Conservation (phyloP, 2,888 invertebrate species). For the Cephus pygmeus region DNA sequence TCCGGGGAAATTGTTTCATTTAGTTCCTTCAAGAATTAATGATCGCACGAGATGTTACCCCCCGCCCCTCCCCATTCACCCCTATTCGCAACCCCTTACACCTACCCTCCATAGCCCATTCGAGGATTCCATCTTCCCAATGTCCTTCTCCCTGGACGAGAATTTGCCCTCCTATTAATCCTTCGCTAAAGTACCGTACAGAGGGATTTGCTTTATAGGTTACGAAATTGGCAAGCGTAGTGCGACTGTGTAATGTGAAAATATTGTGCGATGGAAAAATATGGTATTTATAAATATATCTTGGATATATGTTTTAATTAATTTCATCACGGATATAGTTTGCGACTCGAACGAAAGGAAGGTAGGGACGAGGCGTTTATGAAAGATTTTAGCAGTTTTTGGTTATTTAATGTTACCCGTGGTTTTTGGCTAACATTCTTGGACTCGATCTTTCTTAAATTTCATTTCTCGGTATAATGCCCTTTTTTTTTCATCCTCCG, state of each 20-base stretch:
- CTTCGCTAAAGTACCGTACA: not conserved
- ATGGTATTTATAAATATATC: not conserved
- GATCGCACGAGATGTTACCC: slow-evolving; percentile 6
- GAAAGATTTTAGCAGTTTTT: too few species aligned
- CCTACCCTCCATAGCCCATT: not conserved
- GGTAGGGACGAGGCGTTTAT: not conserved
- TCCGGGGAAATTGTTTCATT: slow-evolving; percentile 46
- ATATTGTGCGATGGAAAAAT: not conserved
- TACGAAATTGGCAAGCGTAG: not conserved
- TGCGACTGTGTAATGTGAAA: not conserved
- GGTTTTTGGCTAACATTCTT: not conserved
- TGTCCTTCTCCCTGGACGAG: not conserved
- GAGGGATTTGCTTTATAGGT: not conserved
- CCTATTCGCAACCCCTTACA: not conserved
- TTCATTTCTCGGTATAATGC: not conserved
- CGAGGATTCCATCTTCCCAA: not conserved
- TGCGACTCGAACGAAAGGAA: not conserved
- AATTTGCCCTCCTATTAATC: not conserved
- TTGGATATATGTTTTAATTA: not conserved
- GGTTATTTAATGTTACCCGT: too few species aligned
- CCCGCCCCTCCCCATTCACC: not conserved
- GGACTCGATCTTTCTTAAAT: not conserved
- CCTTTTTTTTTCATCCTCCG: not conserved
- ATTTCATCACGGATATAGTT: not conserved
- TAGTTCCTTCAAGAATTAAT: slow-evolving; percentile 23